Percentiles rank a stretch among this genome's conserved stretches.
Conservation (phyloP, 2,113 vertebrate genomes). For the Chloropsis hardwickii region DNA sequence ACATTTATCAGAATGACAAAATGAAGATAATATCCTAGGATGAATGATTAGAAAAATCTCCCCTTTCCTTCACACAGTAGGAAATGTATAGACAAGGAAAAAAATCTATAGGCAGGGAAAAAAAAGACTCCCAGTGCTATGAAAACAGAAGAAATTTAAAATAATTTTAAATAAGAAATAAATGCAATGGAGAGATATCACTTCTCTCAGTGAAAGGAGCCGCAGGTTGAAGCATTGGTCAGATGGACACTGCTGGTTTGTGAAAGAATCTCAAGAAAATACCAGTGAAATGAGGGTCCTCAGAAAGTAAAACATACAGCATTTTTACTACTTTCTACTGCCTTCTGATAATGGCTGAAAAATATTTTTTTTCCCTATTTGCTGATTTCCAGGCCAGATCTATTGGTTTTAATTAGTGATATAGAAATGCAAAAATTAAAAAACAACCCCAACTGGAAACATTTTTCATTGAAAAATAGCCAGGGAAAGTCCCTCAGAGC, state of each 20-base stretch:
- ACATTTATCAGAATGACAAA: neutral
- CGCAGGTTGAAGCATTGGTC: neutral
- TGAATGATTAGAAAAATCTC: neutral
- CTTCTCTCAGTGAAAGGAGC: neutral
- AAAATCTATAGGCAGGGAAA: neutral
- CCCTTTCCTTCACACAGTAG: neutral
- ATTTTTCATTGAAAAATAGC: constrained; percentile 23
- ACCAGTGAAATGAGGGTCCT: neutral
- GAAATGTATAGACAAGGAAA: neutral
- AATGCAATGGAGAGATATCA: neutral
- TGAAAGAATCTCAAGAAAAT: neutral
- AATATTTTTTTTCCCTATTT: neutral
- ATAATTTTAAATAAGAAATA: neutral
- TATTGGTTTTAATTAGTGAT: neutral
- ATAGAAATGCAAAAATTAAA: neutral
- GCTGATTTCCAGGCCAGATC: neutral
- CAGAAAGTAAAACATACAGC: neutral
- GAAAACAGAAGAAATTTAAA: neutral
- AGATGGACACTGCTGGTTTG: neutral
- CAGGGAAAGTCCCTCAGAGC: constrained; percentile 41
- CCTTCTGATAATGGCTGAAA: neutral
- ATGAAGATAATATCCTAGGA: neutral
- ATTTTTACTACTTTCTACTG: neutral
- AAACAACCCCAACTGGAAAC: neutral
- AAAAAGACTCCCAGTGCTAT: neutral